These are phyloP conservation scores for Pteronotus mesoamericanus DNA, from an alignment of 2,797 vertebrate genomes.

Conservation along the genomic window DNA sequence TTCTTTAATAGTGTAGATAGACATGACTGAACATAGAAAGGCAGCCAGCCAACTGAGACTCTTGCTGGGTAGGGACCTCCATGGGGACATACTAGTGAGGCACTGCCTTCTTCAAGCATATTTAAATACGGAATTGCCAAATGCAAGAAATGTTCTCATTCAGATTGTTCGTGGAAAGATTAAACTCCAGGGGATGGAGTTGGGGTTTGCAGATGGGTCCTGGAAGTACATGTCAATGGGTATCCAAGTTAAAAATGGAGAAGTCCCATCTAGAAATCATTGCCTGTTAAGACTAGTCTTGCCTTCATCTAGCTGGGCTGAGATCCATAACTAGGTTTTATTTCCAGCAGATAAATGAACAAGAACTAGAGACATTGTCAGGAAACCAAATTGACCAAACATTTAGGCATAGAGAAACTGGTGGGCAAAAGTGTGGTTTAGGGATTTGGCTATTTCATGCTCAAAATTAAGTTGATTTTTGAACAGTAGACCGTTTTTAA, in stretches of 20 bases:
- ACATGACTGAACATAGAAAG: not conserved
- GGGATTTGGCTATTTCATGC: not conserved
- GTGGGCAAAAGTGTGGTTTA: not conserved
- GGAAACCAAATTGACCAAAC: not conserved
- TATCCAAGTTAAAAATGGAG: not conserved
- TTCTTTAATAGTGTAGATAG: not conserved
- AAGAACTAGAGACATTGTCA: not conserved
- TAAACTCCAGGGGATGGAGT: not conserved
- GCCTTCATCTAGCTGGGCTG: not conserved
- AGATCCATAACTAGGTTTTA: not conserved
- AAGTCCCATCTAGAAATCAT: not conserved
- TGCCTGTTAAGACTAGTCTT: not conserved
- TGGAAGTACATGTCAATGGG: not conserved
- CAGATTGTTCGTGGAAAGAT: not conserved
- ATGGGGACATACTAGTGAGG: not conserved
- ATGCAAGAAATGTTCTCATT: not conserved
- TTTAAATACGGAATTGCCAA: not conserved
- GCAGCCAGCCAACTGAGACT: not conserved
- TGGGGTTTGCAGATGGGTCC: not conserved
- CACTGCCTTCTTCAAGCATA: not conserved
- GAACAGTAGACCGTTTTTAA: not conserved
- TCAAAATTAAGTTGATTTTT: not conserved
- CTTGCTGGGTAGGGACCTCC: not conserved
- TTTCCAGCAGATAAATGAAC: not conserved
- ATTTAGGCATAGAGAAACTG: not conserved